Evolutionary conservation across 2,888 invertebrate genomes (phyloP).

Genomic region (Chrysolina haemoptera): DNA sequence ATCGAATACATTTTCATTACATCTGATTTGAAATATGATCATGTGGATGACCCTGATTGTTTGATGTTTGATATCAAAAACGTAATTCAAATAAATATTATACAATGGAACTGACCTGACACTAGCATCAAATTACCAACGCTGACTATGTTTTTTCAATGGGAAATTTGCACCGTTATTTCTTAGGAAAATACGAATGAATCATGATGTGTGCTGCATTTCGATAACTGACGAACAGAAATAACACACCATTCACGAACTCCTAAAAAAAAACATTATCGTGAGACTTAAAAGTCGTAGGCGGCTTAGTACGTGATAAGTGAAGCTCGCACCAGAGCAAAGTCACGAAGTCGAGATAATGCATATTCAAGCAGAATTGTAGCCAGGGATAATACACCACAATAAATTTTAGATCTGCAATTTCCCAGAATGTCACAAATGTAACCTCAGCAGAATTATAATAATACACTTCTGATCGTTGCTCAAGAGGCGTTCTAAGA

Average conservation of each 20-base stretch:
- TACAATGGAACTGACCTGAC: too few species aligned
- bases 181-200: neutral
- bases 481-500: neutral
- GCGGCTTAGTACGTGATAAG: constrained; percentile 7
- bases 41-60: neutral
- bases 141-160: too few species aligned
- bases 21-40: neutral
- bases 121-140: too few species aligned
- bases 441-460: constrained; percentile 28
- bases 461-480: constrained; percentile 18
- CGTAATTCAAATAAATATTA: too few species aligned
- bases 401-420: constrained; percentile 12
- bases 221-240: neutral
- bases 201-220: neutral
- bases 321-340: neutral
- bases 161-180: too few species aligned
- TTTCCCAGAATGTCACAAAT: constrained; percentile 16
- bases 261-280: neutral
- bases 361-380: constrained; percentile 23
- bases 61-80: too few species aligned
- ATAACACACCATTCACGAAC: constrained; percentile 18
- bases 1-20: neutral
- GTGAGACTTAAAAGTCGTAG: constrained; percentile 19
- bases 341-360: constrained; percentile 17
- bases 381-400: constrained; percentile 25